phyloP scores from a whole-genome alignment of 2,888 invertebrate genomes.

The Julus scanicus region DNA sequence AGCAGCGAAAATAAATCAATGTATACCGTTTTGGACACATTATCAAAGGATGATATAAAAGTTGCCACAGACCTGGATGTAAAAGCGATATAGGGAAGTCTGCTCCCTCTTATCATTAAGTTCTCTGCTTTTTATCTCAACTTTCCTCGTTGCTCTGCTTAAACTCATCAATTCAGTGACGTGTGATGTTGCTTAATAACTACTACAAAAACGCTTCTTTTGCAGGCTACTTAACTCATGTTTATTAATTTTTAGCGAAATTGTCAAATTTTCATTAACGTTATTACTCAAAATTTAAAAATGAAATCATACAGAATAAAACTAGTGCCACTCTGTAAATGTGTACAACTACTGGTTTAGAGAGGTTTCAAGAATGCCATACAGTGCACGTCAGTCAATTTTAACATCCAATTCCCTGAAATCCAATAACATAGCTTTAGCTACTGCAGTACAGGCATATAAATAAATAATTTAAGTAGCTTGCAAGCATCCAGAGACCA shows the following conservation, averaged over 20 bases:
- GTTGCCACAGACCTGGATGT: too few species aligned
- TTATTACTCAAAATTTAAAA: not conserved
- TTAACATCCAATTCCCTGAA: not conserved
- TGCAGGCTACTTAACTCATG: not conserved
- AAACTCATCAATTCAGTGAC: not conserved
- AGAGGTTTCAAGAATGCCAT: not conserved
- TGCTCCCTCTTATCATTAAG: too few species aligned
- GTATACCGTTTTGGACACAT: too few species aligned
- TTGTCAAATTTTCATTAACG: not conserved
- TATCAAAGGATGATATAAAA: too few species aligned
- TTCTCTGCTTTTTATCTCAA: too few species aligned
- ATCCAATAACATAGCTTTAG: not conserved
- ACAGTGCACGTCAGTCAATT: not conserved
- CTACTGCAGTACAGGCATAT: not conserved
- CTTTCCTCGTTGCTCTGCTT: too few species aligned
- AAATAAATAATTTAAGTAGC: constrained; percentile 19
- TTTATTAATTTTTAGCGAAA: not conserved
- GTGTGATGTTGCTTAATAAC: not conserved
- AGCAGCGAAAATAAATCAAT: too few species aligned
- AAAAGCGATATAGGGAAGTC: too few species aligned
- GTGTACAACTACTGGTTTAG: not conserved
- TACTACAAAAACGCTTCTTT: not conserved
- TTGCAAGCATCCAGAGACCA: not conserved
- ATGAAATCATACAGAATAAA: not conserved
- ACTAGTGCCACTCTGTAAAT: not conserved